Conservation (phyloP, 2,888 invertebrate genomes). For the Pelosia muscerda region DNA sequence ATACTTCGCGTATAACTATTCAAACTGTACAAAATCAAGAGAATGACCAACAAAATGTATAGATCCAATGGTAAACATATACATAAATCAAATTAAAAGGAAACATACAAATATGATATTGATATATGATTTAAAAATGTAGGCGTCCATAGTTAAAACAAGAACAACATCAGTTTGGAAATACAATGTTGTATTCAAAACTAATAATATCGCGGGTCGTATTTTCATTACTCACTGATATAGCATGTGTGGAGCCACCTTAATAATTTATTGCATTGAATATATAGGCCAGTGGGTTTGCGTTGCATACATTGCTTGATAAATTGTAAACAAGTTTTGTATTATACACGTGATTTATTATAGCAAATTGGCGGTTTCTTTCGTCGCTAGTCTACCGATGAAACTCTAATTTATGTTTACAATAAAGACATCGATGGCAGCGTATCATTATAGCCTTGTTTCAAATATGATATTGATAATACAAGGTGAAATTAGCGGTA, state of each 20-base stretch:
- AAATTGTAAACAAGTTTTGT: constrained; percentile 69
- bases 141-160: background rate
- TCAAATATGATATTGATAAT: constrained; percentile 38
- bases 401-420: constrained; percentile 47
- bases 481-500: constrained; percentile 39
- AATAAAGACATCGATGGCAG: constrained; percentile 50
- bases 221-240: constrained; percentile 5
- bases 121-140: constrained; percentile 3
- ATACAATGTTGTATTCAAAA: constrained; percentile 14
- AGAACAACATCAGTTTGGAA: constrained; percentile 29
- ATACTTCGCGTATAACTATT: background rate
- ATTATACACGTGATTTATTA: constrained; percentile 67
- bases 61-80: background rate
- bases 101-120: background rate
- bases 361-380: constrained; percentile 57
- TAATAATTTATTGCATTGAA: constrained; percentile 52
- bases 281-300: constrained; percentile 67
- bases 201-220: constrained; percentile 2
- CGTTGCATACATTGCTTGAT: constrained; percentile 64
- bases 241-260: constrained; percentile 26
- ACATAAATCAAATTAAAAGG: background rate
- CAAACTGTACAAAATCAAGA: background rate
- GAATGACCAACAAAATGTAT: background rate
- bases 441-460: constrained; percentile 48
- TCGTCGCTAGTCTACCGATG: constrained; percentile 39